Conservation (phyloP, 37 sponge, comb jelly and placozoan genomes). For the Crambe crambe region DNA sequence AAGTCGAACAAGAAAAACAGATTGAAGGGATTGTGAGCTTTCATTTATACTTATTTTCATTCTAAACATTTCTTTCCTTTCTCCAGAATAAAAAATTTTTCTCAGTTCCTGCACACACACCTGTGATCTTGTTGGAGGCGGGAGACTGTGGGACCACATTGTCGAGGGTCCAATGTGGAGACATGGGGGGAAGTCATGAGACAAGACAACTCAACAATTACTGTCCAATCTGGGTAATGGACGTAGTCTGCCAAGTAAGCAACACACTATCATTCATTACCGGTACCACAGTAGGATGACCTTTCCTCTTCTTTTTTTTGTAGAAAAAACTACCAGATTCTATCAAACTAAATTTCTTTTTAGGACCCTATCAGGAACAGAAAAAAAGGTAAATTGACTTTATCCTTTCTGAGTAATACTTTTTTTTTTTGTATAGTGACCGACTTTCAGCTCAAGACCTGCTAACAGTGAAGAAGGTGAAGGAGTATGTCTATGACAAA, state of each 20-base stretch:
- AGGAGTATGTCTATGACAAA: slow-evolving; percentile 58
- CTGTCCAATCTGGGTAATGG: slow-evolving; percentile 74
- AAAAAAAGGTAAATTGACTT: not conserved
- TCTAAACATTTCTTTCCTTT: too few species aligned
- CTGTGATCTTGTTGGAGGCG: slow-evolving; percentile 74
- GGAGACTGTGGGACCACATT: slow-evolving; percentile 84
- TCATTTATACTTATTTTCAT: too few species aligned
- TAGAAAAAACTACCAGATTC: slow-evolving; percentile 52
- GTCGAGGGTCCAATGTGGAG: slow-evolving; percentile 50
- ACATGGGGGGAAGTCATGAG: slow-evolving; percentile 62
- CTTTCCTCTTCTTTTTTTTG: too few species aligned
- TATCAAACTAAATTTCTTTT: slow-evolving; percentile 52
- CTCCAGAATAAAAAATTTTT: slow-evolving; percentile 63
- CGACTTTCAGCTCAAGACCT: slow-evolving; percentile 76
- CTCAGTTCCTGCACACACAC: slow-evolving; percentile 84
- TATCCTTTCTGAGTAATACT: not conserved
- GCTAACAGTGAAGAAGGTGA: slow-evolving; percentile 53
- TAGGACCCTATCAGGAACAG: slow-evolving; percentile 18
- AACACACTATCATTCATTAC: not conserved
- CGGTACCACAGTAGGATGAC: not conserved
- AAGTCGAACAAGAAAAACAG: not conserved
- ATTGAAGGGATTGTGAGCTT: too few species aligned
- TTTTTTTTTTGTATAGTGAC: slow-evolving; percentile 24
- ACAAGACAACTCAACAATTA: slow-evolving; percentile 38
- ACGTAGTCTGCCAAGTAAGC: slow-evolving; percentile 71